These are phyloP conservation scores for Agelas oroides DNA, from an alignment of 37 sponge, comb jelly and placozoan genomes.

Conservation along the genomic window DNA sequence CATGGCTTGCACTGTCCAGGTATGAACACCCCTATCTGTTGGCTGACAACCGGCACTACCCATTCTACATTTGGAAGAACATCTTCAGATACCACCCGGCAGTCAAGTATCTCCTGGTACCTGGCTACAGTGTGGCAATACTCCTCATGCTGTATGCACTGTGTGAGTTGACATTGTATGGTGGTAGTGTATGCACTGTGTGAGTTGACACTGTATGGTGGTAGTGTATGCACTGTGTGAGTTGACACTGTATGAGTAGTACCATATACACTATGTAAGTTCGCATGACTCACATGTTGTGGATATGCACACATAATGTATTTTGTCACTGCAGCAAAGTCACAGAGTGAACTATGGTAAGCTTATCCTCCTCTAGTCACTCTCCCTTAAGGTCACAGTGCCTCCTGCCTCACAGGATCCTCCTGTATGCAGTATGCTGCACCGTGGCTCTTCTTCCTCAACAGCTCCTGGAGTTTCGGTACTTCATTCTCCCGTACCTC, in stretches of 20 bases:
- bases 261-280: too few relatives aligned
- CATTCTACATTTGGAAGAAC: slow-evolving; percentile 97
- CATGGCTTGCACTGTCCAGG: slow-evolving; percentile 14
- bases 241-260: too few relatives aligned
- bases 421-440: slow-evolving; percentile 53
- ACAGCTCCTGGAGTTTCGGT: slow-evolving; percentile 90
- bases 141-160: too few relatives aligned
- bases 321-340: neutral
- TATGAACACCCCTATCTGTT: slow-evolving; percentile 89
- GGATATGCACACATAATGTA: neutral
- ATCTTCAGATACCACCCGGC: slow-evolving; percentile 45
- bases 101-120: slow-evolving; percentile 36
- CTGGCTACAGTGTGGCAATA: slow-evolving; percentile 33
- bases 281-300: neutral
- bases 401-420: slow-evolving; percentile 35
- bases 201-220: too few relatives aligned
- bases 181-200: too few relatives aligned
- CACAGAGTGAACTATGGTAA: neutral
- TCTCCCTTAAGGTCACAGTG: too few relatives aligned
- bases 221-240: too few relatives aligned
- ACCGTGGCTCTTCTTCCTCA: slow-evolving; percentile 77
- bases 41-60: slow-evolving; percentile 95
- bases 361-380: neutral
- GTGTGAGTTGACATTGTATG: too few relatives aligned
- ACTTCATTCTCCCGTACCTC: slow-evolving; percentile 92